These are phyloP conservation scores for Neomorphus geoffroyi DNA, from an alignment of 2,797 vertebrate species.

Conservation along the genomic window DNA sequence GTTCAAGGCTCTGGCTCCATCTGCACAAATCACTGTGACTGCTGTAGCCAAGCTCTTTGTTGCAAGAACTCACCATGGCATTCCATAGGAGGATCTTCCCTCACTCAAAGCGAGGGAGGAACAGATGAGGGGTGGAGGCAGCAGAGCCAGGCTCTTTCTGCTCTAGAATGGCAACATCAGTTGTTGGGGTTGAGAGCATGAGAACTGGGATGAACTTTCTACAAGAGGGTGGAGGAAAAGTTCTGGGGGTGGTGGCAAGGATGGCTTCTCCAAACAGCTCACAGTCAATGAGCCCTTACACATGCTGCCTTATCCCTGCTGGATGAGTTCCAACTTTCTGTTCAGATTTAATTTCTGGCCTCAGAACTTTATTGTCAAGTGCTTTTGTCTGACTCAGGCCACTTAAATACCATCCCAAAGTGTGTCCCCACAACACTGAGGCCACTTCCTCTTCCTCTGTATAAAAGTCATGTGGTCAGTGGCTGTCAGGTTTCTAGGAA, in stretches of 20 bases:
- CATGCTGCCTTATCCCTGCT: too few relatives aligned
- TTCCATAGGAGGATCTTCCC: not conserved
- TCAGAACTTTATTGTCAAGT: too few relatives aligned
- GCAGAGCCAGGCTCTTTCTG: not conserved
- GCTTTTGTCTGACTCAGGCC: too few relatives aligned
- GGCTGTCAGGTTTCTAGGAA: too few relatives aligned
- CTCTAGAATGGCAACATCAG: not conserved
- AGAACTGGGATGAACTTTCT: not conserved
- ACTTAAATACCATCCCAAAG: too few relatives aligned
- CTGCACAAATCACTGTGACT: fast-evolving
- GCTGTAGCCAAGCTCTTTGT: not conserved
- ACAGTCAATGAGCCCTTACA: too few relatives aligned
- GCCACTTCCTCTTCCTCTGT: too few relatives aligned
- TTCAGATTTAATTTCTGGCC: too few relatives aligned
- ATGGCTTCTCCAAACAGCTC: not conserved
- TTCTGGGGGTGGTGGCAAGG: slow-evolving; percentile 10
- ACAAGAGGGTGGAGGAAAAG: not conserved
- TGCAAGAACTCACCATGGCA: not conserved
- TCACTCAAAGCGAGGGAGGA: fast-evolving
- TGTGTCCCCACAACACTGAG: too few relatives aligned
- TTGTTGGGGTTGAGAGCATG: not conserved
- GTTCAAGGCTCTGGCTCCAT: not conserved
- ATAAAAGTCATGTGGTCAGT: too few relatives aligned
- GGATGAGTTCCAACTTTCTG: too few relatives aligned
- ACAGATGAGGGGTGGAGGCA: not conserved